Evolutionary conservation across 2,797 vertebrate species (phyloP).

Genomic region (Sternarchorhynchus goeldii): DNA sequence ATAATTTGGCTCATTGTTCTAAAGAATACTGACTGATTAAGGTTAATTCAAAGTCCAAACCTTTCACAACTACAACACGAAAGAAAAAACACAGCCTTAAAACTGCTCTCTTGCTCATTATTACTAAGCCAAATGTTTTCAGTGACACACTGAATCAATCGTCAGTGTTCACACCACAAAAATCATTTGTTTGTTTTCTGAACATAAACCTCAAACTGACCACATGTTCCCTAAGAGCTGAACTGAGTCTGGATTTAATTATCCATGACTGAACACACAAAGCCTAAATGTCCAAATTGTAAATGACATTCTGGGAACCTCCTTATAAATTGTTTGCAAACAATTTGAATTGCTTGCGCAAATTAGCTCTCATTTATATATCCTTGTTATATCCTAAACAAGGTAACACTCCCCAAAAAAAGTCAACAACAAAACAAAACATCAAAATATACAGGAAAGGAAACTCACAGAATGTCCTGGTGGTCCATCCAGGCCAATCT

Average conservation of each 20-base stretch:
- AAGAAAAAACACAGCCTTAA: background rate
- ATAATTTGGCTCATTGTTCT: background rate
- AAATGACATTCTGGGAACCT: background rate
- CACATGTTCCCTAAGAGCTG: background rate
- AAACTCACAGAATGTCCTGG: conserved; percentile 76
- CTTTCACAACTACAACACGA: background rate
- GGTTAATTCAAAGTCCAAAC: background rate
- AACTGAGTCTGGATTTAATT: background rate
- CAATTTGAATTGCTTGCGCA: background rate
- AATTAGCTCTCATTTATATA: background rate
- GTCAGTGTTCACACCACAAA: background rate
- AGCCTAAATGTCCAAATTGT: background rate
- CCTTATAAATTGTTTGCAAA: background rate
- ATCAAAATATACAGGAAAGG: background rate
- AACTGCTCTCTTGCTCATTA: background rate
- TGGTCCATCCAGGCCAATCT: conserved; percentile 71
- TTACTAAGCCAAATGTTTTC: background rate
- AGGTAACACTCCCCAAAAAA: background rate
- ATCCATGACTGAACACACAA: background rate
- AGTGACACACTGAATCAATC: background rate
- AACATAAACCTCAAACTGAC: background rate
- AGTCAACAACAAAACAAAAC: background rate
- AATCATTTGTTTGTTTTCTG: background rate
- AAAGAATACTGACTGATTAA: background rate
- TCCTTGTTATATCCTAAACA: background rate